Evolutionary conservation across 2,888 invertebrate species (phyloP).

Genomic region (Drosophila falleni): DNA sequence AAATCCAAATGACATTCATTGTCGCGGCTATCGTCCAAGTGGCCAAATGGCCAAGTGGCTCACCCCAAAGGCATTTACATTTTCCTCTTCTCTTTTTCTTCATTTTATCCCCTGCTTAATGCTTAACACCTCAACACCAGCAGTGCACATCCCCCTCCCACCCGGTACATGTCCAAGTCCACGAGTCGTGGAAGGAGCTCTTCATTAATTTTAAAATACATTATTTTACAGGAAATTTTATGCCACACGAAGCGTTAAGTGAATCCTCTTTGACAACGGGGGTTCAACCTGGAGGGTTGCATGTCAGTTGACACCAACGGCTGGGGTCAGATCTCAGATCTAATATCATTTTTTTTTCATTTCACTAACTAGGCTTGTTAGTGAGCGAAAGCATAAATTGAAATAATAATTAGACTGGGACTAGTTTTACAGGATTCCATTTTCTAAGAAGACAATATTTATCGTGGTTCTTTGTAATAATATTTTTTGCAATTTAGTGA

Average conservation of each 20-base stretch:
- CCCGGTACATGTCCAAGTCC: slow-evolving; percentile 15
- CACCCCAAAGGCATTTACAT: slow-evolving; percentile 20
- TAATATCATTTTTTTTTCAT: slow-evolving; percentile 35
- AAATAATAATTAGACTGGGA: slow-evolving; percentile 18
- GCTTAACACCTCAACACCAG: slow-evolving; percentile 72
- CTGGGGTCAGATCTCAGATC: slow-evolving; percentile 29
- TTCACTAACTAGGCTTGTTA: slow-evolving; percentile 49
- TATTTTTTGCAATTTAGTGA: too few relatives aligned
- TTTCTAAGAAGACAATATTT: background rate
- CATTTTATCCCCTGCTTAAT: slow-evolving; percentile 25
- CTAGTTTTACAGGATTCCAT: background rate
- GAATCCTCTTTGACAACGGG: slow-evolving; percentile 38
- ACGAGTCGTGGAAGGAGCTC: slow-evolving; percentile 36
- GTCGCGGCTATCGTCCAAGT: slow-evolving; percentile 28
- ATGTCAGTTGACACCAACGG: slow-evolving; percentile 11
- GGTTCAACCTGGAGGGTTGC: slow-evolving; percentile 24
- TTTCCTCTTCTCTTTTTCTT: slow-evolving; percentile 11
- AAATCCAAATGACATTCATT: slow-evolving; percentile 77
- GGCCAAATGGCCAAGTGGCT: slow-evolving; percentile 19
- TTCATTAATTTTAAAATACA: slow-evolving; percentile 73
- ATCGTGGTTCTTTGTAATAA: too few relatives aligned
- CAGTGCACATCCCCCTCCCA: slow-evolving; percentile 17
- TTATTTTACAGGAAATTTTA: slow-evolving; percentile 62
- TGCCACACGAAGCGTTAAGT: slow-evolving; percentile 75
- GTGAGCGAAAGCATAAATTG: slow-evolving; percentile 53